phyloP scores from a whole-genome alignment of 2,888 invertebrate species.

The Idaea aversata region DNA sequence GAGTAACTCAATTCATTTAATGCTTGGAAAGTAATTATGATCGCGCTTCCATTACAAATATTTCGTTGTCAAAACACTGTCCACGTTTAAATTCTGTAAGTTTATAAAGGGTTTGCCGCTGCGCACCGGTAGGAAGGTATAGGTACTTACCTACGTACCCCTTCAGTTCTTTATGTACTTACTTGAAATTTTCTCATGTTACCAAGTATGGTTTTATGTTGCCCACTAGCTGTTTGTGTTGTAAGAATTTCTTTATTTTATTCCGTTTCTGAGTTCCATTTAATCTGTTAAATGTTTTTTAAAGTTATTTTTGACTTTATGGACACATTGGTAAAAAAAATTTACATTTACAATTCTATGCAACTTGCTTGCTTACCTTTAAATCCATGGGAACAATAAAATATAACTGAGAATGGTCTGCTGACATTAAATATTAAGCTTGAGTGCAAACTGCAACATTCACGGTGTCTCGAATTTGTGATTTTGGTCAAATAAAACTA shows the following conservation, averaged over 20 bases:
- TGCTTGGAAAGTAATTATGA: slow-evolving; percentile 33
- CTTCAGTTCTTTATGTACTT: too few species aligned
- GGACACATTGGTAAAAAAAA: too few species aligned
- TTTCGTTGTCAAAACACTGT: slow-evolving; percentile 38
- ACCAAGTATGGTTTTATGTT: slow-evolving; percentile 1
- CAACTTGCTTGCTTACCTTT: background rate
- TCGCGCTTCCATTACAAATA: slow-evolving; percentile 36
- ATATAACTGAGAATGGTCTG: background rate
- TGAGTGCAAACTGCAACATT: background rate
- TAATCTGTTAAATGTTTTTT: background rate
- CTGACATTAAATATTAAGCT: background rate
- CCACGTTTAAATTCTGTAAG: slow-evolving; percentile 27
- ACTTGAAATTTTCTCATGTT: background rate
- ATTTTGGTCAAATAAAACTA: slow-evolving; percentile 11
- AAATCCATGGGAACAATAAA: background rate
- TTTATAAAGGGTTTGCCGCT: slow-evolving; percentile 19
- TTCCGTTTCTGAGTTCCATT: background rate
- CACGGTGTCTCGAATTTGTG: background rate
- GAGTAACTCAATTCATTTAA: slow-evolving; percentile 18
- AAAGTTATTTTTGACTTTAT: too few species aligned
- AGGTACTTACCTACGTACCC: too few species aligned
- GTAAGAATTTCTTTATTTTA: background rate
- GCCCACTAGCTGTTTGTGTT: background rate
- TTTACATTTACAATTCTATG: too few species aligned
- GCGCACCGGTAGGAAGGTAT: background rate